phyloP scores from a whole-genome alignment of 1,140 invertebrate species.

The Acarapis woodi region DNA sequence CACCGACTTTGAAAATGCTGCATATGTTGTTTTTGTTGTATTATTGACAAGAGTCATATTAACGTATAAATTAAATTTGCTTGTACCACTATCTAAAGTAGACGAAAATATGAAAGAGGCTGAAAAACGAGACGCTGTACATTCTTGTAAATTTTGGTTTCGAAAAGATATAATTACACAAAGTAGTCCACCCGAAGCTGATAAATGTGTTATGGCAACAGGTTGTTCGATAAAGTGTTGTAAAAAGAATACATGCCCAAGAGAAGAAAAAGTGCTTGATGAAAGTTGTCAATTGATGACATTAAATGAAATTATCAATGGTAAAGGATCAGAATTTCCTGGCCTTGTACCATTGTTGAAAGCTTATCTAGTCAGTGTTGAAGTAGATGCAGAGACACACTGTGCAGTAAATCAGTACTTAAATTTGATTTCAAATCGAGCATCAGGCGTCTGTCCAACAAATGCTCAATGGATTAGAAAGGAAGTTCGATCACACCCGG shows the following conservation, averaged over 20 bases:
- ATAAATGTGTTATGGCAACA: constrained; percentile 10
- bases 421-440: constrained; percentile 63
- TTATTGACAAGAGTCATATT: constrained; percentile 83
- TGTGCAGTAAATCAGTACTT: constrained; percentile 92
- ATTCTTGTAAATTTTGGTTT: constrained; percentile 64
- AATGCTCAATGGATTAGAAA: constrained; percentile 71
- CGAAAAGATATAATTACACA: constrained; percentile 37
- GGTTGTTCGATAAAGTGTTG: constrained; percentile 3
- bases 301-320: constrained; percentile 89
- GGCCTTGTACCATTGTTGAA: constrained; percentile 80
- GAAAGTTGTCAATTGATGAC: constrained; percentile 32
- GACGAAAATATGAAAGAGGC: constrained; percentile 93
- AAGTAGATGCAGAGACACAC: constrained; percentile 81
- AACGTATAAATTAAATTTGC: constrained; percentile 77
- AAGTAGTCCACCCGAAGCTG: constrained; percentile 16
- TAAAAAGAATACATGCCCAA: background rate
- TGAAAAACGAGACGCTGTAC: constrained; percentile 59
- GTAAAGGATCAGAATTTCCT: constrained; percentile 66
- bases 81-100: constrained; percentile 86
- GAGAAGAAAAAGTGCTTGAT: constrained; percentile 3
- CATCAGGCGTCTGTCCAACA: constrained; percentile 52
- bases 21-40: constrained; percentile 93
- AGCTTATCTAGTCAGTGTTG: constrained; percentile 67
- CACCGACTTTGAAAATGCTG: constrained; percentile 98
- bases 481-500: constrained; percentile 58